Evolutionary conservation across 2,888 invertebrate species (phyloP).

Genomic region (Oxytorus armatus): DNA sequence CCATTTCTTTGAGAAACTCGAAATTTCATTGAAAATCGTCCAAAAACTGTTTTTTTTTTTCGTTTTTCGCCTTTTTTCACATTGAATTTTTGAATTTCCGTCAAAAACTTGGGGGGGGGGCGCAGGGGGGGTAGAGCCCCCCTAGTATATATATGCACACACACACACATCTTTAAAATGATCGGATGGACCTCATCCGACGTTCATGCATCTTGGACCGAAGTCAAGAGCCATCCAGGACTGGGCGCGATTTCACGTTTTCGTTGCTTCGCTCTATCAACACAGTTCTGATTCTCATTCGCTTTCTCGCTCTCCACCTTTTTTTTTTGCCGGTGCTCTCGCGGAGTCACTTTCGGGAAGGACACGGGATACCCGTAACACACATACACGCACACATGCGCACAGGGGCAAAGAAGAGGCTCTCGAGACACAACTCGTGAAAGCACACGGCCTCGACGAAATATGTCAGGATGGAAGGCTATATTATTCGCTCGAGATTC

Average conservation of each 20-base stretch:
- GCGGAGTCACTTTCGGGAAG: constrained; percentile 39
- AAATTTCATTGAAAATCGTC: too few relatives aligned
- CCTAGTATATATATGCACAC: too few relatives aligned
- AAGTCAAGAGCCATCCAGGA: background rate
- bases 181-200: background rate
- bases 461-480: constrained; percentile 67
- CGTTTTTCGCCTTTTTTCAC: too few relatives aligned
- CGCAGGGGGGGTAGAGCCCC: too few relatives aligned
- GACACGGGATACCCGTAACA: background rate
- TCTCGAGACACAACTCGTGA: constrained; percentile 35
- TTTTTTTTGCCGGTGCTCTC: constrained; percentile 7
- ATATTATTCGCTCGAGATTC: constrained; percentile 61
- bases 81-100: too few relatives aligned
- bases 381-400: background rate
- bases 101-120: too few relatives aligned
- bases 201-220: background rate
- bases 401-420: constrained; percentile 18
- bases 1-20: too few relatives aligned
- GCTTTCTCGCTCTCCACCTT: constrained; percentile 39
- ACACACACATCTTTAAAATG: background rate
- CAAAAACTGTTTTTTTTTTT: too few relatives aligned
- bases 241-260: constrained; percentile 6
- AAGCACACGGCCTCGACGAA: constrained; percentile 66
- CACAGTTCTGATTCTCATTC: constrained; percentile 42
- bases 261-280: constrained; percentile 36